Percentiles rank a stretch among this genome's conserved stretches.
Evolutionary conservation across 2,888 invertebrate species (phyloP).

Genomic region (Helobdella robusta): DNA sequence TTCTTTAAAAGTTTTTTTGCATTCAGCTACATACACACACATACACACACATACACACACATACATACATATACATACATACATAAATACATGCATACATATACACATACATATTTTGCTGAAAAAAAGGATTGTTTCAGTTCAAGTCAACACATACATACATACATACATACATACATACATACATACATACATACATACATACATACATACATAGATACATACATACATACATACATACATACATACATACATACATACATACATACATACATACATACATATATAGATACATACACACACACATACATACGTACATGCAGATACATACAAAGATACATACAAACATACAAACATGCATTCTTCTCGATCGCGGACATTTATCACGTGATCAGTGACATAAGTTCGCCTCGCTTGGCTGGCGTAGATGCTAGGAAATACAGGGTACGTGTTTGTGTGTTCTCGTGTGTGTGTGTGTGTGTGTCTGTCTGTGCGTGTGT

Average conservation of each 20-base stretch:
- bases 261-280: not conserved
- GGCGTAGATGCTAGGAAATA: too few relatives aligned
- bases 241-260: not conserved
- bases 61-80: not conserved
- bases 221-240: slow-evolving; percentile 3
- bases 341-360: not conserved
- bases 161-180: not conserved
- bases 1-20: too few relatives aligned
- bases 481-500: not conserved
- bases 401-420: slow-evolving; percentile 7
- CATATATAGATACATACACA: not conserved
- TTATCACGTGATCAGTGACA: not conserved
- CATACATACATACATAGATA: not conserved
- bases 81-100: not conserved
- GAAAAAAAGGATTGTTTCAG: too few relatives aligned
- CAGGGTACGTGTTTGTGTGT: too few relatives aligned
- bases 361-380: slow-evolving; percentile 1
- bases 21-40: too few relatives aligned
- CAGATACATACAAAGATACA: not conserved
- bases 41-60: too few relatives aligned
- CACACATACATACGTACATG: not conserved
- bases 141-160: not conserved
- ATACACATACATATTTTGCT: slow-evolving; percentile 4
- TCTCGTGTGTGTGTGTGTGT: not conserved
- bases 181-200: slow-evolving; percentile 3